Conservation (phyloP, 1,140 invertebrate genomes). For the Tetragonula clypearis region DNA sequence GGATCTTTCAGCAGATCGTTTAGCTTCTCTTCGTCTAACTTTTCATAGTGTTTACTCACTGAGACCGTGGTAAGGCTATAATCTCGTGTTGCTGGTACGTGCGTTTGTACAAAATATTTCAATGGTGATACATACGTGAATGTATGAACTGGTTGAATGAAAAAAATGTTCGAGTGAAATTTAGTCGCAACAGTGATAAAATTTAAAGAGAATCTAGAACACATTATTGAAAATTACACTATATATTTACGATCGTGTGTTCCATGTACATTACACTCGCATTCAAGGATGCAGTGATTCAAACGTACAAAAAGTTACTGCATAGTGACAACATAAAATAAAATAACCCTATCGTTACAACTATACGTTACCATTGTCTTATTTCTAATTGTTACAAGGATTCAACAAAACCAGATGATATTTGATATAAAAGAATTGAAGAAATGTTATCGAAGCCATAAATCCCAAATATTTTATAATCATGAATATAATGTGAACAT, state of each 20-base stretch:
- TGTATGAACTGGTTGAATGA: background rate
- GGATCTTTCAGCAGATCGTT: background rate
- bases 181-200: background rate
- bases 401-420: background rate
- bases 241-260: background rate
- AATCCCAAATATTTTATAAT: background rate
- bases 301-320: too few relatives aligned
- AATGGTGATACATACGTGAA: too few relatives aligned
- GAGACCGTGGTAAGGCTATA: too few relatives aligned
- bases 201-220: background rate
- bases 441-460: too few relatives aligned
- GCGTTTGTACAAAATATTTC: background rate
- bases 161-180: background rate
- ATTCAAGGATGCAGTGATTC: too few relatives aligned
- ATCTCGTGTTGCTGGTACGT: background rate
- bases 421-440: background rate
- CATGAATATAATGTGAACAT: background rate
- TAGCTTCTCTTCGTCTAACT: background rate
- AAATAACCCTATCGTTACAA: too few relatives aligned
- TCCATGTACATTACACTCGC: too few relatives aligned
- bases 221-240: background rate
- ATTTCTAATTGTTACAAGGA: background rate
- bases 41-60: fast-evolving
- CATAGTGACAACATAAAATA: too few relatives aligned
- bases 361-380: too few relatives aligned